Evolutionary conservation across 23 tunicate species (phyloP), one percentile per base, ranked within the genome.

Genomic region (Styela clava): DNA sequence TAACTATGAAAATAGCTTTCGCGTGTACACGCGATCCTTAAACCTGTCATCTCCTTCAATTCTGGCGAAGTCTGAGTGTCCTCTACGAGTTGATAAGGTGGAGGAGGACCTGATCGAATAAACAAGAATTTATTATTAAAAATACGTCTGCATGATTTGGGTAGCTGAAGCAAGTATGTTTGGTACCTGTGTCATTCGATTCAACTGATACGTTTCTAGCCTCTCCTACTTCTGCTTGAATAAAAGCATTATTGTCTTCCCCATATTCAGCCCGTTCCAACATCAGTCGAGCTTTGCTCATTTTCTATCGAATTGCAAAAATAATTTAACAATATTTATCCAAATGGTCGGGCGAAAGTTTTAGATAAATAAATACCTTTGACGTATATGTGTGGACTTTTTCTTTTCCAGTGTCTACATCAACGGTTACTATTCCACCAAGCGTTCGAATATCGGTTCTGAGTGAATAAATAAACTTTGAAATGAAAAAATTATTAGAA

Each of bases 361-460:
- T 44, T 12, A 44, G 56, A 44, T 5, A 44, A 5, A 44, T 44
- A 44, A 44, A 44, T 44, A 67, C 71, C 71, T 67, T 29, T 16
- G 71, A 27, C 30, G 71, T 25, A 24, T 67, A 67, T 18, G 71
- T 67, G 16, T 67, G 71, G 31, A 67, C 30, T 67, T 67, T 67
- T 73, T 73, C 78, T 24, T 85, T 44, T 51, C 93, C 93, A 31
- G 93, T 88, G 78, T 88, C 93, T 23, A 88, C 83, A 56, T 88
- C 86, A 2, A 88, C 93, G 16, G 93, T 88, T 5, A 88, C 78
- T 12, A 88, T 69, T 27, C 89, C 89, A 33, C 89, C 89, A 19
- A 86, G 80, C 16, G 84, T 32, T 51, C 80, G 63, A 19, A 73
- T 34, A 16, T 33, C 78, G 0, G 78, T 23, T n/a, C 78, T 73